Conservation (phyloP, 1,140 invertebrate species). For the Drosophila sucinea region DNA sequence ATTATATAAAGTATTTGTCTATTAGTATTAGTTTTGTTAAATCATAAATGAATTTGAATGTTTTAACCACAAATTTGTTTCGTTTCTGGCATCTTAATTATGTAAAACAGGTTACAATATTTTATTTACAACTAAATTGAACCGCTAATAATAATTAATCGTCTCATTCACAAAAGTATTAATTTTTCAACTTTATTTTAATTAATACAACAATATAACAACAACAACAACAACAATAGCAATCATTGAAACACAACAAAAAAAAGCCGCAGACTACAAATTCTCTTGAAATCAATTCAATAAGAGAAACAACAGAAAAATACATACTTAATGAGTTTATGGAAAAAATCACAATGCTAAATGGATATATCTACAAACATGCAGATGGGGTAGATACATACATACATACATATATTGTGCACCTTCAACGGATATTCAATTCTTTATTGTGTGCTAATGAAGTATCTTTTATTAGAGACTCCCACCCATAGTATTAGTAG, state of each 20-base stretch:
- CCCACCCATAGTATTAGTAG: conserved; percentile 37
- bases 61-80: not conserved
- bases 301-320: not conserved
- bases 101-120: not conserved
- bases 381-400: not conserved
- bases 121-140: conserved; percentile 2
- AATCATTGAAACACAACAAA: not conserved
- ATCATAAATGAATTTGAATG: too few relatives aligned
- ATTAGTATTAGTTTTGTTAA: too few relatives aligned
- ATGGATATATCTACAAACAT: conserved; percentile 8
- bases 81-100: not conserved
- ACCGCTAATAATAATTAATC: conserved; percentile 2
- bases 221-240: not conserved
- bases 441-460: conserved; percentile 77
- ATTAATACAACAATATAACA: not conserved
- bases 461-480: conserved; percentile 44
- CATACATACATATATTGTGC: not conserved
- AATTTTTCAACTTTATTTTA: not conserved
- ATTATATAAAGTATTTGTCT: too few relatives aligned
- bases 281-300: conserved; percentile 11
- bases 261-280: conserved; percentile 1
- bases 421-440: not conserved
- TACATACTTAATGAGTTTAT: conserved; percentile 53
- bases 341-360: conserved; percentile 60
- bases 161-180: not conserved